These are phyloP conservation scores for Agelastica alni DNA, from an alignment of 2,888 invertebrate species.

Conservation along the genomic window DNA sequence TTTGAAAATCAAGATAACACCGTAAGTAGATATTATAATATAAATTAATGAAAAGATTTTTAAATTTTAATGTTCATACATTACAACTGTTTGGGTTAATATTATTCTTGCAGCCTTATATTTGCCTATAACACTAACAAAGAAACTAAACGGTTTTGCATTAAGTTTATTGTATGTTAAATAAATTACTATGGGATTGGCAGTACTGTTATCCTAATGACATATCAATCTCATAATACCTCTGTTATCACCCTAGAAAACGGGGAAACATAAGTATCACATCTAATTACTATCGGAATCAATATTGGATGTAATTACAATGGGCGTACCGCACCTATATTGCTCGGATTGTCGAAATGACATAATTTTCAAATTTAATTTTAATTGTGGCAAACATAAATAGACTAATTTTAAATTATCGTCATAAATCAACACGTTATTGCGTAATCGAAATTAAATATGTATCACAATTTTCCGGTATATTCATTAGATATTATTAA, in stretches of 20 bases:
- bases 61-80: no score
- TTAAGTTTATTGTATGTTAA: no score
- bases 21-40: no score
- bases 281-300: conserved; percentile 10
- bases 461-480: neutral
- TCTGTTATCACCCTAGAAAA: neutral
- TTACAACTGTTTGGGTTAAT: no score
- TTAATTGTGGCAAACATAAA: conserved; percentile 14
- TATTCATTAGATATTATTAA: no score
- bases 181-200: neutral
- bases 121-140: no score
- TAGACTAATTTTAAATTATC: neutral
- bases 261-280: conserved; percentile 4
- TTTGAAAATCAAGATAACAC: no score
- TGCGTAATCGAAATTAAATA: neutral
- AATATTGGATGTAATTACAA: conserved; percentile 10
- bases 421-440: neutral
- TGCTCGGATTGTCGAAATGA: conserved; percentile 8
- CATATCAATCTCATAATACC: neutral
- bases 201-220: neutral
- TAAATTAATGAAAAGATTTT: no score
- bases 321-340: conserved; percentile 3
- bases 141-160: no score
- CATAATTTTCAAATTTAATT: conserved; percentile 19
- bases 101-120: no score